These are phyloP conservation scores for Pangasius sanitwongsei DNA, from an alignment of 2,797 vertebrate species.

Conservation along the genomic window DNA sequence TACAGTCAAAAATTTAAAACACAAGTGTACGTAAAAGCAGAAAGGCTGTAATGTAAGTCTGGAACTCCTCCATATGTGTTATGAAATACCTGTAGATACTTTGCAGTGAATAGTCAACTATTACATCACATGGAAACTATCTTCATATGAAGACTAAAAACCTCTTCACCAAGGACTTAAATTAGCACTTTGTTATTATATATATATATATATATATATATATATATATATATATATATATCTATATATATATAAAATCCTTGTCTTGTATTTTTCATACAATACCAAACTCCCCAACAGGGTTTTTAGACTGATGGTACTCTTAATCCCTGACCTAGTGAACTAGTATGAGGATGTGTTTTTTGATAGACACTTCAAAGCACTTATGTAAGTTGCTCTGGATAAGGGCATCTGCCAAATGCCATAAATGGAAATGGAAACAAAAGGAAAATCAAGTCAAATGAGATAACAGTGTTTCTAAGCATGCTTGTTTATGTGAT, in stretches of 20 bases:
- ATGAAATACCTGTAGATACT: neutral
- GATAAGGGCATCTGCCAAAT: slow-evolving; percentile 4
- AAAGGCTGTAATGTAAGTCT: neutral
- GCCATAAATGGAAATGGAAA: neutral
- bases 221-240: neutral
- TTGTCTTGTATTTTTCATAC: neutral
- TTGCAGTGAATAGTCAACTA: neutral
- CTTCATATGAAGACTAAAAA: neutral
- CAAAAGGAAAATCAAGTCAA: slow-evolving; percentile 1
- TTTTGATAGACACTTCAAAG: neutral
- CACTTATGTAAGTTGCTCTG: slow-evolving; percentile 1
- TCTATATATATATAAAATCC: neutral
- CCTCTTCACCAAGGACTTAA: neutral
- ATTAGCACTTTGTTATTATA: neutral
- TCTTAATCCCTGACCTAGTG: neutral
- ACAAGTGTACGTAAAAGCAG: neutral
- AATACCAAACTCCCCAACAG: neutral
- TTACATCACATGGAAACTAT: slow-evolving; percentile 3
- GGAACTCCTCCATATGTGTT: neutral
- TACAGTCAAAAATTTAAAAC: neutral
- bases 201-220: too few relatives aligned
- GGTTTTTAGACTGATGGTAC: neutral
- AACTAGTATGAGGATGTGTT: slow-evolving; percentile 1
- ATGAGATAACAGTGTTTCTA: neutral
- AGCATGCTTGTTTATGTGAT: neutral